Evolutionary conservation across 2,113 vertebrate species (phyloP).

Genomic region (Catagonus wagneri): DNA sequence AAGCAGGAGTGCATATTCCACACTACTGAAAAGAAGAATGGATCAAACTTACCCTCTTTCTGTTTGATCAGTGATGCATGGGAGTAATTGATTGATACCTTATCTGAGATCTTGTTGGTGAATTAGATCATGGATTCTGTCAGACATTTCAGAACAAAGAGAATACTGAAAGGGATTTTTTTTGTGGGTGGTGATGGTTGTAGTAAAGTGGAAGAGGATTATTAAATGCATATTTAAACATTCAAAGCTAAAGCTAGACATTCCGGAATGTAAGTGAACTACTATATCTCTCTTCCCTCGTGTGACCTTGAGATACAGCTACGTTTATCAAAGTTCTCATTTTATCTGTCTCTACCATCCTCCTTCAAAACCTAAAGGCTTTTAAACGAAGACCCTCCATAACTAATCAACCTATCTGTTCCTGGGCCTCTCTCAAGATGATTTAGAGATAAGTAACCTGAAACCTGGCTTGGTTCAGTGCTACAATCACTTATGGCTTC

Average conservation of each 20-base stretch:
- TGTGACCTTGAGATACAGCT: conserved; percentile 34
- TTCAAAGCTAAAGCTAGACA: conserved; percentile 52
- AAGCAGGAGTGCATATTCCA: background rate
- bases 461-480: conserved; percentile 10
- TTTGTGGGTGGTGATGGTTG: conserved; percentile 27
- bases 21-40: conserved; percentile 38
- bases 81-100: conserved; percentile 51
- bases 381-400: conserved; percentile 32
- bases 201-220: conserved; percentile 32
- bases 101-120: conserved; percentile 44
- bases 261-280: background rate
- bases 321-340: conserved; percentile 24
- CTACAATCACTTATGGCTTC: background rate
- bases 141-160: conserved; percentile 46
- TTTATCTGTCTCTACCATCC: background rate
- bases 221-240: conserved; percentile 65
- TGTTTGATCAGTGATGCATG: conserved; percentile 25
- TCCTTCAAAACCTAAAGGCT: background rate
- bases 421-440: background rate
- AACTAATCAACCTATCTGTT: conserved; percentile 38
- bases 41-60: conserved; percentile 29
- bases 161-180: conserved; percentile 42
- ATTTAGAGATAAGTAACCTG: conserved; percentile 35
- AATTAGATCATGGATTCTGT: conserved; percentile 65
- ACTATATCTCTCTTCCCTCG: background rate